These are phyloP conservation scores for Proales similis DNA, from an alignment of 1,140 invertebrate genomes.

Conservation along the genomic window DNA sequence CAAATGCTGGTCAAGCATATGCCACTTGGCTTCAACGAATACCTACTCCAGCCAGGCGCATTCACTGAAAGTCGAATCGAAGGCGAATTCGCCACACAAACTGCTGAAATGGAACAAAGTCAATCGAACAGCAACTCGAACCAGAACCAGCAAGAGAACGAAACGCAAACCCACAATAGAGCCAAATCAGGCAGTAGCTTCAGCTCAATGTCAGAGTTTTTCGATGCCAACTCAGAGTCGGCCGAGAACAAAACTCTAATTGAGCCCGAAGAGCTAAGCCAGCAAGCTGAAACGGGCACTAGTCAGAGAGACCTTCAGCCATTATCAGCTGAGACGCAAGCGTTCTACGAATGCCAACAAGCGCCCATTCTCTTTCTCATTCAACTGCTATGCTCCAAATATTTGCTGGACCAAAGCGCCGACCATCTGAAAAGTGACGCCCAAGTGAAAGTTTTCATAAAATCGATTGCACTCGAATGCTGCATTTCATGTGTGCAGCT, in stretches of 20 bases:
- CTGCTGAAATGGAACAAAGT: not conserved
- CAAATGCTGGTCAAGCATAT: conserved; percentile 64
- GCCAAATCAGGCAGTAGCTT: too few species aligned
- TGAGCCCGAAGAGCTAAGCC: too few species aligned
- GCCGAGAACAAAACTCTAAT: too few species aligned
- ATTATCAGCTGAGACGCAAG: conserved; percentile 59
- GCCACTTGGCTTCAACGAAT: conserved; percentile 58
- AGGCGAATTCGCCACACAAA: too few species aligned
- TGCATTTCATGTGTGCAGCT: conserved; percentile 47
- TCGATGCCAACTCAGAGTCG: too few species aligned
- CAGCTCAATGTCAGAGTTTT: too few species aligned
- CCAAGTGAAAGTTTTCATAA: conserved; percentile 70
- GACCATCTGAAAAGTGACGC: conserved; percentile 61
- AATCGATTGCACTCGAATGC: conserved; percentile 69
- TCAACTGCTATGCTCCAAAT: conserved; percentile 65
- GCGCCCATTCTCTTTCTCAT: conserved; percentile 66
- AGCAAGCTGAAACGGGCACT: not conserved
- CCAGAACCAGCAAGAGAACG: too few species aligned
- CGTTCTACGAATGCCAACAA: conserved; percentile 59
- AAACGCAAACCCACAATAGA: too few species aligned
- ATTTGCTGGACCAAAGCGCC: conserved; percentile 63
- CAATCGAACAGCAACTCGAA: too few species aligned
- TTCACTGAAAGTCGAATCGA: too few species aligned
- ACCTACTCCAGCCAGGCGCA: conserved; percentile 58
- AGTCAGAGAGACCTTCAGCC: not conserved